Percentiles rank a stretch among this genome's conserved stretches.
These are phyloP conservation scores for Miltochrista miniata DNA, from an alignment of 2,888 invertebrate genomes.

Conservation along the genomic window DNA sequence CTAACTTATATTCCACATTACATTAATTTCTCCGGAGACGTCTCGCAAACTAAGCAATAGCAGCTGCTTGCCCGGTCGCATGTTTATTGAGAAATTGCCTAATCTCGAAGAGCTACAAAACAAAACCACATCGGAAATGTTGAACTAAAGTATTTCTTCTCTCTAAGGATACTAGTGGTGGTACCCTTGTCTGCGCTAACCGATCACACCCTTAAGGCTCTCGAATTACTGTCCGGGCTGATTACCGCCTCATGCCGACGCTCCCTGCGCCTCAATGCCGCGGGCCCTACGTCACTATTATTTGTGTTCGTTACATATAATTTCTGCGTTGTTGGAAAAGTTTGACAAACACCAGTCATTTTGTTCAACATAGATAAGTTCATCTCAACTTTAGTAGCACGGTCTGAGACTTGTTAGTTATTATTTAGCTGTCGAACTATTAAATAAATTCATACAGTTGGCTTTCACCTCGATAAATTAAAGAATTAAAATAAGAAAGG, in stretches of 20 bases:
- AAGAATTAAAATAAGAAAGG: no score
- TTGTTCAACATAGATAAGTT: slow-evolving; percentile 78
- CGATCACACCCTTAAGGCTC: slow-evolving; percentile 82
- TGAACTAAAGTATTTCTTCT: slow-evolving; percentile 82
- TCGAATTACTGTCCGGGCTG: slow-evolving; percentile 81
- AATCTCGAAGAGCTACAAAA: slow-evolving; percentile 82
- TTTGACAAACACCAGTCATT: slow-evolving; percentile 74
- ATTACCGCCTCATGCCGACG: slow-evolving; percentile 64
- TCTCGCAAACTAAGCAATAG: slow-evolving; percentile 73
- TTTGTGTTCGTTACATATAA: slow-evolving; percentile 81
- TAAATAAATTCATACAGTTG: slow-evolving; percentile 51
- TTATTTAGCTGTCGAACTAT: slow-evolving; percentile 49
- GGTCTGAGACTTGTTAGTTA: slow-evolving; percentile 66
- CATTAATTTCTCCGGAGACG: slow-evolving; percentile 81
- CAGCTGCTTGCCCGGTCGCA: slow-evolving; percentile 73
- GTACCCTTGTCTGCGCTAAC: slow-evolving; percentile 81
- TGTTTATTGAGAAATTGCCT: slow-evolving; percentile 81
- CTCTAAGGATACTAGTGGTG: slow-evolving; percentile 76
- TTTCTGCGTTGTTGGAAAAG: slow-evolving; percentile 75
- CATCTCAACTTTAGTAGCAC: slow-evolving; percentile 60
- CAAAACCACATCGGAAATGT: slow-evolving; percentile 81
- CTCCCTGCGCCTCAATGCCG: slow-evolving; percentile 44
- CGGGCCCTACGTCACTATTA: slow-evolving; percentile 75
- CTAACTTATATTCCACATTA: slow-evolving; percentile 76
- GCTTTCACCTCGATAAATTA: slow-evolving; percentile 40